Conservation (phyloP, 2,797 vertebrate genomes). For the Hypotaenidia okinawae region DNA sequence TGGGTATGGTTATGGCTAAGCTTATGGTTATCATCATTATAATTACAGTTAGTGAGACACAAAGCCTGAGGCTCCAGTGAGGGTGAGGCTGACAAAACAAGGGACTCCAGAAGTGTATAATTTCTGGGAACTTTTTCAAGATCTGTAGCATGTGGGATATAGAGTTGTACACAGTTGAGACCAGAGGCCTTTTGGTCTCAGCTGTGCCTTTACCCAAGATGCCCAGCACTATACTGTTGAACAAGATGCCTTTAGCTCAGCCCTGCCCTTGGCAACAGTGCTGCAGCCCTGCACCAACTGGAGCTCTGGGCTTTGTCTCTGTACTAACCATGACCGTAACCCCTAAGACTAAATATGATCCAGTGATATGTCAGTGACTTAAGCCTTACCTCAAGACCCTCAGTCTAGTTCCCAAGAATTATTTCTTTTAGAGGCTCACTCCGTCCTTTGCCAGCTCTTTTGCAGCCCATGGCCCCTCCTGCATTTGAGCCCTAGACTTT, state of each 20-base stretch:
- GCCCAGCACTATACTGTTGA: background rate
- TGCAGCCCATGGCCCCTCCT: background rate
- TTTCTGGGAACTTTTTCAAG: background rate
- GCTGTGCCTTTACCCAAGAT: background rate
- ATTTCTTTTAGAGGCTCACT: background rate
- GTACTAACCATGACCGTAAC: background rate
- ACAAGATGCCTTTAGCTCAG: background rate
- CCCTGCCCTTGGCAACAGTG: background rate
- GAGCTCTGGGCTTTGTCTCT: background rate
- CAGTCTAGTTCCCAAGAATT: background rate
- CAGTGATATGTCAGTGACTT: background rate
- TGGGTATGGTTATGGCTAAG: rapidly evolving
- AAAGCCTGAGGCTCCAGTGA: background rate
- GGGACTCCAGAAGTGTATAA: background rate
- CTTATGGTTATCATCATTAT: background rate
- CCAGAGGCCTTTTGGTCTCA: background rate
- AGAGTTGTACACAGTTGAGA: background rate
- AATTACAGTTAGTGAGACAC: background rate
- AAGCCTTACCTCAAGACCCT: background rate
- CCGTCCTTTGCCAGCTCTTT: background rate
- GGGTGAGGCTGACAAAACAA: background rate
- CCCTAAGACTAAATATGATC: background rate
- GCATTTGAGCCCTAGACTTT: background rate
- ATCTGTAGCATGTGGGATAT: rapidly evolving
- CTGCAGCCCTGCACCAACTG: background rate